Percentiles rank a stretch among this genome's conserved stretches.
These are phyloP conservation scores for Limanda limanda DNA, from an alignment of 2,113 vertebrate genomes.

Conservation along the genomic window DNA sequence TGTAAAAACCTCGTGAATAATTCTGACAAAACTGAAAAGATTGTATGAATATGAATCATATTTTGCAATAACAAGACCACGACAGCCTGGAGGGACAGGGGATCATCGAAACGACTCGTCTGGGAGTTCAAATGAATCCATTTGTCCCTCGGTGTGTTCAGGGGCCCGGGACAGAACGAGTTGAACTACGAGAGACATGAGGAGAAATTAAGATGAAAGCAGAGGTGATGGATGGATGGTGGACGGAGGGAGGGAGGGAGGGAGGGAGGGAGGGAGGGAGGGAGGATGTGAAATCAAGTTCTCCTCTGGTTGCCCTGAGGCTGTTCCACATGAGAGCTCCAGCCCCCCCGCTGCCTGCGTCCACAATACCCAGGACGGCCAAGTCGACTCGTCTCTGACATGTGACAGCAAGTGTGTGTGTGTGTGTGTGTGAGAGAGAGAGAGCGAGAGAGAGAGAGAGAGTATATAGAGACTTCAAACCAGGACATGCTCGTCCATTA, in stretches of 20 bases:
- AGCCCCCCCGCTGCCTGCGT: constrained; percentile 25
- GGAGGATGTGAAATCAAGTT: constrained; percentile 64
- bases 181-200: not conserved
- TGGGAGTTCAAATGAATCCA: not conserved
- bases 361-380: constrained; percentile 31
- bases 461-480: constrained; percentile 9
- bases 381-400: constrained; percentile 41
- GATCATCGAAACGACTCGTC: not conserved
- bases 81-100: not conserved
- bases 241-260: constrained; percentile 41
- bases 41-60: not conserved
- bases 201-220: constrained; percentile 15
- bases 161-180: constrained; percentile 24
- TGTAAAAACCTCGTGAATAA: no score
- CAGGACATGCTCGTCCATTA: constrained; percentile 25
- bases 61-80: not conserved
- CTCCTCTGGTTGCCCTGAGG: constrained; percentile 57
- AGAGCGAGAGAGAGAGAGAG: not conserved
- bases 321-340: constrained; percentile 62
- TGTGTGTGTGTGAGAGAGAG: not conserved
- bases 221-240: constrained; percentile 60
- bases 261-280: not conserved
- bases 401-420: constrained; percentile 25
- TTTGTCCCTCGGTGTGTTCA: not conserved
- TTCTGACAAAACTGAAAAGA: not conserved